Percentiles rank a stretch among this genome's conserved stretches.
phyloP scores from a whole-genome alignment of 1,140 invertebrate genomes.

The Palaemon carinicauda region DNA sequence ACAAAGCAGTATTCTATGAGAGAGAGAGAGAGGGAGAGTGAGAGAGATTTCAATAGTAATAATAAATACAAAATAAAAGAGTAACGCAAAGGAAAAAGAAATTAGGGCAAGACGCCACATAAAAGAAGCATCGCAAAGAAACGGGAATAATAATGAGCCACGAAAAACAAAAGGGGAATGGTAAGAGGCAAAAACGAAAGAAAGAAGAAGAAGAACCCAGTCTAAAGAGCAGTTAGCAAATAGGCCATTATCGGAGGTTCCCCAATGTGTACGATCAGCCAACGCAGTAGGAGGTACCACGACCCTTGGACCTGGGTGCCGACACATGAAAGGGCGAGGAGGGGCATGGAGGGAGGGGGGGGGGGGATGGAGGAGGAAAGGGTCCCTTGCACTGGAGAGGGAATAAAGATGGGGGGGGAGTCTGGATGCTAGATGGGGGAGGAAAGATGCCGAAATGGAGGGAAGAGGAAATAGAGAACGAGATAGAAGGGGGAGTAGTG shows the following conservation, averaged over 20 bases:
- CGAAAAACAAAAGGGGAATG: neutral
- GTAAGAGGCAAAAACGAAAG: neutral
- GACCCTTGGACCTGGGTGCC: no score
- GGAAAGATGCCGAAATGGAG: no score
- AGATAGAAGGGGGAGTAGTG: neutral
- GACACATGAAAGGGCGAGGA: neutral
- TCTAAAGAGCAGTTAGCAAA: no score
- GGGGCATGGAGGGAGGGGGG: neutral
- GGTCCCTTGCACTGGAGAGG: no score
- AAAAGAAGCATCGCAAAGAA: neutral
- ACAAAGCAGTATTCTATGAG: no score
- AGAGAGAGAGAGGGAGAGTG: neutral
- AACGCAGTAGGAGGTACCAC: neutral
- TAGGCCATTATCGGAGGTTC: no score
- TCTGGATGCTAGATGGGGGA: no score
- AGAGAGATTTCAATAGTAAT: neutral
- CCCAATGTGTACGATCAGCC: neutral
- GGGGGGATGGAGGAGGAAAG: neutral
- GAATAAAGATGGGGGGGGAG: neutral
- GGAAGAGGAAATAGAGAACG: no score
- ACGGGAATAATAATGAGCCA: neutral
- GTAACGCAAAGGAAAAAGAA: neutral
- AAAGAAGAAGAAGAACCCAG: neutral
- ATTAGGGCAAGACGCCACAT: neutral
- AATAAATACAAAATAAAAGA: neutral